Percentiles rank a stretch among this genome's conserved stretches.
Conservation (phyloP, 2,113 vertebrate genomes). For the Aegypius monachus region DNA sequence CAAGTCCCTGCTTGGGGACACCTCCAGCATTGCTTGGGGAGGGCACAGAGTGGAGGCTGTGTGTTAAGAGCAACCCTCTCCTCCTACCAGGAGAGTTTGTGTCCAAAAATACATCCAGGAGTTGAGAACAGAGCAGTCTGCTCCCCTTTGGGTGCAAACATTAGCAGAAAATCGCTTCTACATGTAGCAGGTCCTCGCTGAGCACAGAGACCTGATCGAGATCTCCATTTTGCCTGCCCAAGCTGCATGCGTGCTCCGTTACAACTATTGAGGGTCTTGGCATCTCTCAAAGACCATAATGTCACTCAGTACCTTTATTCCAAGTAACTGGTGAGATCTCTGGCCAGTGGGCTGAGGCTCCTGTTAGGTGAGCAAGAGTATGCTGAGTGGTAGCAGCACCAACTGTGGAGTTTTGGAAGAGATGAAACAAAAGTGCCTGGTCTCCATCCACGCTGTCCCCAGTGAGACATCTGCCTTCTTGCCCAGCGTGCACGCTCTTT, state of each 20-base stretch:
- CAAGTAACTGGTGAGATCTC: neutral
- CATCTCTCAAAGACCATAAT: neutral
- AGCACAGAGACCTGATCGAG: neutral
- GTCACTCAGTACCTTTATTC: neutral
- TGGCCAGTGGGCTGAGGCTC: neutral
- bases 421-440: neutral
- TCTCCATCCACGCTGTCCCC: neutral
- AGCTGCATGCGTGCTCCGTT: rapidly evolving
- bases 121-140: neutral
- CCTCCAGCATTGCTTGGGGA: rapidly evolving
- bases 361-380: neutral
- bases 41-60: neutral
- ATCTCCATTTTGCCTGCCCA: neutral
- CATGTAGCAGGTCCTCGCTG: neutral
- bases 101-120: neutral
- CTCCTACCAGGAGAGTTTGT: neutral
- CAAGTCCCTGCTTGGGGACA: neutral
- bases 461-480: neutral
- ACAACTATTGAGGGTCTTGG: neutral
- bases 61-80: neutral
- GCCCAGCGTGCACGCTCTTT: rapidly evolving
- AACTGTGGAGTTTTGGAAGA: neutral
- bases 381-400: neutral
- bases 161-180: neutral
- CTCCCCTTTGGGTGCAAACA: neutral